phyloP scores from a whole-genome alignment of 1,140 invertebrate species.

The Bombus pyrosoma region DNA sequence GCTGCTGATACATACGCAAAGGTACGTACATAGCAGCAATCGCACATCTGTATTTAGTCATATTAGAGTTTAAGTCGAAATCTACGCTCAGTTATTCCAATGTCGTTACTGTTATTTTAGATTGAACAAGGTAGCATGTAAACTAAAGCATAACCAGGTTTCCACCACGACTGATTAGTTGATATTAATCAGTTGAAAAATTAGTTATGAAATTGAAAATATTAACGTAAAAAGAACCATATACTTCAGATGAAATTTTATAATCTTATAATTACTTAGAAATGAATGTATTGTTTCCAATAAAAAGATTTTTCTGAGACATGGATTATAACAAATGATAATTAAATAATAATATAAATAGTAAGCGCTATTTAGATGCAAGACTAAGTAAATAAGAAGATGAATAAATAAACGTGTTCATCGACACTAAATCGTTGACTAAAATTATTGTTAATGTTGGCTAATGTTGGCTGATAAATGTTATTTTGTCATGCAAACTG shows the following conservation, averaged over 20 bases:
- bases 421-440: neutral
- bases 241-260: neutral
- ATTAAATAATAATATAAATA: neutral
- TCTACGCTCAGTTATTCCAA: neutral
- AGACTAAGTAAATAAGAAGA: neutral
- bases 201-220: neutral
- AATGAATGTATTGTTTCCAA: neutral
- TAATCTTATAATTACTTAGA: neutral
- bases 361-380: neutral
- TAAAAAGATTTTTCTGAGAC: neutral
- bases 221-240: too few species aligned
- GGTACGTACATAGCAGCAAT: neutral
- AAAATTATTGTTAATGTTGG: neutral
- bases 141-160: neutral
- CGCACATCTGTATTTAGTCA: neutral
- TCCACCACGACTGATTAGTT: neutral
- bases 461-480: neutral
- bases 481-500: neutral
- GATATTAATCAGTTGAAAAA: neutral
- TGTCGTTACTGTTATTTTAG: neutral
- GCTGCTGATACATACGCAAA: constrained; percentile 2
- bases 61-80: neutral
- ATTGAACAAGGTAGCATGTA: neutral
- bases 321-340: neutral
- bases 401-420: neutral